Evolutionary conservation across 2,888 invertebrate species (phyloP).

Genomic region (Sinhomidia bicolor): DNA sequence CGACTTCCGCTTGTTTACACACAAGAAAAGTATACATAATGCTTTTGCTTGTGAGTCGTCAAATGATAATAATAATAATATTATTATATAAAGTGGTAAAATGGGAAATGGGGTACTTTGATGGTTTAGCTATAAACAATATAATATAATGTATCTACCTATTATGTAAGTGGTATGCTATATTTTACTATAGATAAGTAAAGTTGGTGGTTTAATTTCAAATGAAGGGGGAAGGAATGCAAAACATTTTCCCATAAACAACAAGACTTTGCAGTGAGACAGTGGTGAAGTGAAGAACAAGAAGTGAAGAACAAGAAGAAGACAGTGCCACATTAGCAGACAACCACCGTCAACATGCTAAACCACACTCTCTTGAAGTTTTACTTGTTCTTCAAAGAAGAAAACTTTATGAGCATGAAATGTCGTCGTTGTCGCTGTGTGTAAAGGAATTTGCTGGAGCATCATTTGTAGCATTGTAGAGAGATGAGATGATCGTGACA

Average conservation of each 20-base stretch:
- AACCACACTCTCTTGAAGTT: background rate
- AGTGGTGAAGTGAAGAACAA: too few relatives aligned
- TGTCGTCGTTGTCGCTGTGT: background rate
- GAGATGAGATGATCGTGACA: conserved; percentile 5
- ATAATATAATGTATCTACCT: too few relatives aligned
- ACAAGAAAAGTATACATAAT: background rate
- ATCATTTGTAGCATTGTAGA: too few relatives aligned
- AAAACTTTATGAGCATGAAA: conserved; percentile 9
- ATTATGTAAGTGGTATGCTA: too few relatives aligned
- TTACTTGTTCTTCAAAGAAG: background rate
- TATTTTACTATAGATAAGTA: too few relatives aligned
- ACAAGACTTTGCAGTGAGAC: background rate
- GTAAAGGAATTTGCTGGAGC: conserved; percentile 4
- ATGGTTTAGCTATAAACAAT: too few relatives aligned
- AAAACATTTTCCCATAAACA: conserved; percentile 19
- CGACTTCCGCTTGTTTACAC: conserved; percentile 8
- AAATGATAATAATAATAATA: too few relatives aligned
- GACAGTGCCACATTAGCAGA: background rate
- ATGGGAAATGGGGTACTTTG: background rate
- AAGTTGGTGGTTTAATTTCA: background rate
- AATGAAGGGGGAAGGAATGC: background rate
- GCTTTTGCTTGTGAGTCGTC: too few relatives aligned
- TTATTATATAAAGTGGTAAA: too few relatives aligned
- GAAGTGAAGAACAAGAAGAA: background rate
- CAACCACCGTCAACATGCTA: background rate